phyloP scores from a whole-genome alignment of 2,113 vertebrate genomes.

The Dipodomys stephensi region DNA sequence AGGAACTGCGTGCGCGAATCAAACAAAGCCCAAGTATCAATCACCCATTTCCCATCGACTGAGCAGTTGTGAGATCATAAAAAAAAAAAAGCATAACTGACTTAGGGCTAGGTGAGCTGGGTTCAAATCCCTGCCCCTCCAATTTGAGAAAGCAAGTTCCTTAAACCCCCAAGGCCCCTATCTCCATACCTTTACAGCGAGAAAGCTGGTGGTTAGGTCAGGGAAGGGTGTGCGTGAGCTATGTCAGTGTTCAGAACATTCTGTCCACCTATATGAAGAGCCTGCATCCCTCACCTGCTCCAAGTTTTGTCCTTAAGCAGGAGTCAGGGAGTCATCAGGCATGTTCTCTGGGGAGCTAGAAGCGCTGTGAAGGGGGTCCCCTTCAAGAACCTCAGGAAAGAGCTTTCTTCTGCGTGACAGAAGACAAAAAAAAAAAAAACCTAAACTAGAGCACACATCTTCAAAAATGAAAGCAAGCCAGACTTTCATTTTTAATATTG shows the following conservation, averaged over 20 bases:
- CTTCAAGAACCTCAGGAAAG: not conserved
- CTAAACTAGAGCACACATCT: not conserved
- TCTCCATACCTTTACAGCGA: constrained; percentile 31
- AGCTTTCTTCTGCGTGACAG: not conserved
- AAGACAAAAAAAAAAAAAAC: not conserved
- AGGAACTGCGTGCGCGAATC: not conserved
- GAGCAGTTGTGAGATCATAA: not conserved
- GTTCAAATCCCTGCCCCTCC: not conserved
- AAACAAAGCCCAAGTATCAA: constrained; percentile 30
- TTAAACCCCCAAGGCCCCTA: not conserved
- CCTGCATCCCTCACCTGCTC: not conserved
- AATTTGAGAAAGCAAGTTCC: not conserved
- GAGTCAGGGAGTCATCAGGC: not conserved
- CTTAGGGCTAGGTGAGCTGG: not conserved
- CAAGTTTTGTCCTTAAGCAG: not conserved
- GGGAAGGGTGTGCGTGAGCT: not conserved
- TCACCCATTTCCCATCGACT: not conserved
- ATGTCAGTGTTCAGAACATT: not conserved
- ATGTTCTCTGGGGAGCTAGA: not conserved
- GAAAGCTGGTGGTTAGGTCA: not conserved
- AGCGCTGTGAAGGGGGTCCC: not conserved
- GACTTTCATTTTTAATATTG: constrained; percentile 52
- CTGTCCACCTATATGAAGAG: not conserved
- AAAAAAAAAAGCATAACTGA: not conserved
- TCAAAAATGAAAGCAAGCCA: constrained; percentile 21